Percentiles rank a stretch among this genome's conserved stretches.
These are phyloP conservation scores for Silurus meridionalis DNA, from an alignment of 2,113 vertebrate genomes.

Conservation along the genomic window DNA sequence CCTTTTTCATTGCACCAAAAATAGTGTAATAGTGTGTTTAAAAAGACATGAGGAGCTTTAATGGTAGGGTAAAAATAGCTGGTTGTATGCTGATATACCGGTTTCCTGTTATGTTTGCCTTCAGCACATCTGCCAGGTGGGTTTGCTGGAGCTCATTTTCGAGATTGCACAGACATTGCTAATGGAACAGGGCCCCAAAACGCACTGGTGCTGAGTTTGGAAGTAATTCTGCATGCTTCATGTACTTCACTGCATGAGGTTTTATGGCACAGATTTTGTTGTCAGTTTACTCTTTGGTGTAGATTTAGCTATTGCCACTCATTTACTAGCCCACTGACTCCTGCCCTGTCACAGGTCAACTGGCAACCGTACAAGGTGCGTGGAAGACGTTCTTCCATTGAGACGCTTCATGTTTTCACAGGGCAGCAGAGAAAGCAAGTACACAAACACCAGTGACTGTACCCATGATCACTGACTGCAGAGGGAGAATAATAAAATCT, in stretches of 20 bases:
- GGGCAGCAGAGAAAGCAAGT: not conserved
- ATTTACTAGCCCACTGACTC: not conserved
- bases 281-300: not conserved
- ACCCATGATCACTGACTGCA: not conserved
- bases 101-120: constrained; percentile 33
- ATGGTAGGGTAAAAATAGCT: constrained; percentile 46
- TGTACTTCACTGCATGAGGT: not conserved
- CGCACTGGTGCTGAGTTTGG: not conserved
- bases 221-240: not conserved
- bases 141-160: not conserved
- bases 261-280: not conserved
- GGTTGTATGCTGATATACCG: constrained; percentile 18
- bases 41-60: constrained; percentile 39
- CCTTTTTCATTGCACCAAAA: constrained; percentile 30
- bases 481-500: not conserved
- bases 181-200: not conserved
- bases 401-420: not conserved
- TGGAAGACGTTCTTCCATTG: not conserved
- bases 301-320: not conserved
- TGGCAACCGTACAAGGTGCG: not conserved
- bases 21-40: constrained; percentile 43
- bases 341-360: not conserved
- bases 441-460: not conserved
- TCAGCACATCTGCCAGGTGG: constrained; percentile 52
- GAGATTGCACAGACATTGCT: not conserved